phyloP scores from a whole-genome alignment of 2,113 vertebrate species.

The Plecturocebus donacophilus region DNA sequence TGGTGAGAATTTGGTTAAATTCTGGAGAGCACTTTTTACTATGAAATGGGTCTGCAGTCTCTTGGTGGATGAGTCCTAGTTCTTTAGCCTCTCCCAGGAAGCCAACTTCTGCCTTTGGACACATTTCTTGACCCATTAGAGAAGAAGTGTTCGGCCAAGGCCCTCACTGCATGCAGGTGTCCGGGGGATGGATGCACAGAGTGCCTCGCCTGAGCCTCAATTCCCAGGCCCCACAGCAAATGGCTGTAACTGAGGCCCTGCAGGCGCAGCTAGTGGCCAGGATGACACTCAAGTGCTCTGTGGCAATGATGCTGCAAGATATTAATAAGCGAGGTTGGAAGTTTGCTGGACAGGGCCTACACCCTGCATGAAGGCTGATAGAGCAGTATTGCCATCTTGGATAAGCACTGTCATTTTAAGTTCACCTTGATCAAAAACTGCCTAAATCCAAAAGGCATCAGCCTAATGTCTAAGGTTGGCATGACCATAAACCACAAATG shows the following conservation, averaged over 20 bases:
- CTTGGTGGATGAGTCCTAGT: neutral
- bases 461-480: too few species aligned
- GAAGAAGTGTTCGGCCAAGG: neutral
- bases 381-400: too few species aligned
- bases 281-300: rapidly evolving
- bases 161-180: too few species aligned
- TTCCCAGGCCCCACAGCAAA: too few species aligned
- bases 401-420: too few species aligned
- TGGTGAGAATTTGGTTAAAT: neutral
- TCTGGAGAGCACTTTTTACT: neutral
- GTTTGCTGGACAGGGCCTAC: neutral
- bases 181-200: neutral
- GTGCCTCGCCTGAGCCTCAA: rapidly evolving
- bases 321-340: rapidly evolving
- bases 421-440: too few species aligned
- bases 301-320: rapidly evolving
- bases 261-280: neutral
- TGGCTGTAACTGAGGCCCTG: neutral
- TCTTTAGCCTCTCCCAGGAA: neutral
- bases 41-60: neutral
- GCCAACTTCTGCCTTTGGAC: neutral
- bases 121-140: neutral
- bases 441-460: too few species aligned
- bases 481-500: too few species aligned
- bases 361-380: too few species aligned